A percentile compares a stretch with the other conserved stretches of the same genome.
Conservation (phyloP, 2,888 invertebrate genomes). For the Callinectes sapidus region DNA sequence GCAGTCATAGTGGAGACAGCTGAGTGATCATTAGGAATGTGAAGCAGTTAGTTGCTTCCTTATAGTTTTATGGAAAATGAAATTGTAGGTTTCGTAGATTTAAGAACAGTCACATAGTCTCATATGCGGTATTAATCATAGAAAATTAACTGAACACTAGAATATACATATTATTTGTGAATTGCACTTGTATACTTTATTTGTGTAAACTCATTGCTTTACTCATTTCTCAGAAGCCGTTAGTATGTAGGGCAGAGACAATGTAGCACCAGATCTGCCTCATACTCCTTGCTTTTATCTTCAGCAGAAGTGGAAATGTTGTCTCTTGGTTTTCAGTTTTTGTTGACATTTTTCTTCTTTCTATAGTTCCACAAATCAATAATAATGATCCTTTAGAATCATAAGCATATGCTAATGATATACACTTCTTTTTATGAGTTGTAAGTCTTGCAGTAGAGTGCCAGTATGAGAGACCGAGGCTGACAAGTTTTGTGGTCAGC, state of each 20-base stretch:
- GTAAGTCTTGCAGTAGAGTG: not conserved
- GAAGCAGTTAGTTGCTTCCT: slow-evolving; percentile 40
- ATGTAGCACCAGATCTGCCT: not conserved
- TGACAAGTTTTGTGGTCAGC: not conserved
- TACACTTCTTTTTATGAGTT: not conserved
- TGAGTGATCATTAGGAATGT: slow-evolving; percentile 24
- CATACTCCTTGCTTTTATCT: not conserved
- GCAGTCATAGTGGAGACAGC: slow-evolving; percentile 51
- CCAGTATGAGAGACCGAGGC: not conserved
- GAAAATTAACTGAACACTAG: not conserved
- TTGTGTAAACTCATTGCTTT: not conserved
- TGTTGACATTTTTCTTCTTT: not conserved
- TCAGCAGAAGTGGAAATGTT: not conserved
- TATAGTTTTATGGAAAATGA: slow-evolving; percentile 42
- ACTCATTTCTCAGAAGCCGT: not conserved
- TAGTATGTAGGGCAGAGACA: not conserved
- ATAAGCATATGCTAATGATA: not conserved
- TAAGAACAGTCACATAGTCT: slow-evolving; percentile 3
- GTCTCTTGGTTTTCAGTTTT: not conserved
- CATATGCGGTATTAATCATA: slow-evolving; percentile 12
- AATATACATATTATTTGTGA: not conserved
- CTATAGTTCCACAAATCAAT: not conserved
- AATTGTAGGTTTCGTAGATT: not conserved
- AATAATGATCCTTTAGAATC: not conserved
- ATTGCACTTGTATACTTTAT: not conserved